phyloP scores from a whole-genome alignment of 2,888 invertebrate genomes.

The Hydrotaea cyrtoneurina region DNA sequence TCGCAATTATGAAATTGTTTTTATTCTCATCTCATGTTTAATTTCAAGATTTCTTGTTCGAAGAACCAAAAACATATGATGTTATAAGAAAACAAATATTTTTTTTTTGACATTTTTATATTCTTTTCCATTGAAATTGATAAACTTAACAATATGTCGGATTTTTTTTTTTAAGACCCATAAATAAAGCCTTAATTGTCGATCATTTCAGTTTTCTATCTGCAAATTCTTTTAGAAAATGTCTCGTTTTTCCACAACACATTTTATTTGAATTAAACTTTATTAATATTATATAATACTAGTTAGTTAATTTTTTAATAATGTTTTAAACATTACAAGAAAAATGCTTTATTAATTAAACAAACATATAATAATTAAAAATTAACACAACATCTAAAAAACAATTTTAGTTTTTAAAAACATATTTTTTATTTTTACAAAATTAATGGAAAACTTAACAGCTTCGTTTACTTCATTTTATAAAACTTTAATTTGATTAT shows the following conservation, averaged over 20 bases:
- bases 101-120: no score
- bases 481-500: background rate
- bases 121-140: no score
- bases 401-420: background rate
- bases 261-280: background rate
- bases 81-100: no score
- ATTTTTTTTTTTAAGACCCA: no score
- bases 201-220: no score
- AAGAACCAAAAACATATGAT: no score
- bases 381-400: conserved; percentile 14
- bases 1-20: no score
- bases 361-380: conserved; percentile 29
- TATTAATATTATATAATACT: background rate
- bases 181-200: no score
- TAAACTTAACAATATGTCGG: no score
- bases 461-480: background rate
- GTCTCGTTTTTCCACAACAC: conserved; percentile 25
- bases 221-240: conserved; percentile 4
- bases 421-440: background rate
- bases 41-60: no score
- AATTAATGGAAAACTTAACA: background rate
- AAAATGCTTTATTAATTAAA: conserved; percentile 57
- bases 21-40: no score
- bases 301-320: conserved; percentile 55
- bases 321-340: conserved; percentile 57